Percentiles rank a stretch among this genome's conserved stretches.
Evolutionary conservation across 2,113 vertebrate genomes (phyloP).

Genomic region (Pangasianodon gigas): DNA sequence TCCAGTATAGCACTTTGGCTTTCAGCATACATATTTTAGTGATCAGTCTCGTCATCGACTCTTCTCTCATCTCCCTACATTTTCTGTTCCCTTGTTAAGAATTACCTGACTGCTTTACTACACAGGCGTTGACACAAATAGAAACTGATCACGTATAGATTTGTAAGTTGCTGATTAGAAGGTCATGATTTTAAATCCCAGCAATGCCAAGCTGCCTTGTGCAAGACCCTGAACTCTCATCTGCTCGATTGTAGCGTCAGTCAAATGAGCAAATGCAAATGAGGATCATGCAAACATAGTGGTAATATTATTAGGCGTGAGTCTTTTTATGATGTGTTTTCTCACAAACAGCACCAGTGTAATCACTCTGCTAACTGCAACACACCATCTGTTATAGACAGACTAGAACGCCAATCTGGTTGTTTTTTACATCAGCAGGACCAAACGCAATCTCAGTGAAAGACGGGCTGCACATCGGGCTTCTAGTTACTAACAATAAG

Average conservation of each 20-base stretch:
- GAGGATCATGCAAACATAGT: neutral
- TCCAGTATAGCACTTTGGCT: neutral
- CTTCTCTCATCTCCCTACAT: neutral
- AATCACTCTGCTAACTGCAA: neutral
- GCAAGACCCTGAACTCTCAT: neutral
- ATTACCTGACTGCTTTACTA: neutral
- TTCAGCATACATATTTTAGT: neutral
- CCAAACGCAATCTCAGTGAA: neutral
- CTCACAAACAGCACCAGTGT: neutral
- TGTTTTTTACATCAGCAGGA: constrained; percentile 2
- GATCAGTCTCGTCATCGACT: neutral
- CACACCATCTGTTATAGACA: neutral
- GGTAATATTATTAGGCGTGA: neutral
- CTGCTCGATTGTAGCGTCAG: neutral
- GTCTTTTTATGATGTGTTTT: neutral
- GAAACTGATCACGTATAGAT: neutral
- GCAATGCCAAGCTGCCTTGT: neutral
- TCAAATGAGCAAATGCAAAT: neutral
- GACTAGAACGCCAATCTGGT: neutral
- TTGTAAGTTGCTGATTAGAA: neutral
- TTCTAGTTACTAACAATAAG: neutral
- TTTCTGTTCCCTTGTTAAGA: neutral
- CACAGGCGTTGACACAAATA: neutral
- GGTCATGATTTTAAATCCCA: neutral
- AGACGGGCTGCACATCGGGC: neutral